A percentile compares a stretch with the other conserved stretches of the same genome.
These are phyloP conservation scores for Chromoteleia sp. DNA, from an alignment of 2,888 invertebrate species.

Conservation along the genomic window DNA sequence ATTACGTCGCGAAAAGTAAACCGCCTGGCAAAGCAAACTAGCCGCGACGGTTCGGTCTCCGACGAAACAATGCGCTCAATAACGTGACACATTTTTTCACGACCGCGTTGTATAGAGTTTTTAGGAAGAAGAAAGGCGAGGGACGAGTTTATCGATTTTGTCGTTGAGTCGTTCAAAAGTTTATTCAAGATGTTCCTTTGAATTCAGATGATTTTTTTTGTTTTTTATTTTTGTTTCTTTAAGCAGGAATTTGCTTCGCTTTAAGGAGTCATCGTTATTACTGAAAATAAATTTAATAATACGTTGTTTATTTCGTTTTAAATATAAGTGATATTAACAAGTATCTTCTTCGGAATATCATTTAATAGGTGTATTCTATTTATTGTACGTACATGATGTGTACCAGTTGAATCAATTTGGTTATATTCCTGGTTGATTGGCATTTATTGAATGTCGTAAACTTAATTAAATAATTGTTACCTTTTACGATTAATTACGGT, in stretches of 20 bases:
- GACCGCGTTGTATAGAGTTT: background rate
- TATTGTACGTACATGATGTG: too few species aligned
- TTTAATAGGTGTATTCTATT: too few species aligned
- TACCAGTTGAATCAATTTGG: constrained; percentile 10
- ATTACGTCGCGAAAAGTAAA: too few species aligned
- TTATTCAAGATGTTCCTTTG: background rate
- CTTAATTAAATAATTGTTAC: constrained; percentile 13
- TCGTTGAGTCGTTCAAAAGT: constrained; percentile 11
- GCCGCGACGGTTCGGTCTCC: constrained; percentile 10
- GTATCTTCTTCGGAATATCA: too few species aligned
- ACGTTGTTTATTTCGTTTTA: too few species aligned
- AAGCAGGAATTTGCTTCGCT: too few species aligned
- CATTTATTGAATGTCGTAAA: constrained; percentile 24
- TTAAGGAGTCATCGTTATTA: too few species aligned
- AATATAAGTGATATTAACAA: too few species aligned
- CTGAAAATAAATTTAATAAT: too few species aligned
- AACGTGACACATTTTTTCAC: constrained; percentile 39
- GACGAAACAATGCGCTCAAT: constrained; percentile 42
- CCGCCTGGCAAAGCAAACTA: too few species aligned
- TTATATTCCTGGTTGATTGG: background rate
- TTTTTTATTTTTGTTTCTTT: background rate
- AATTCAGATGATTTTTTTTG: background rate
- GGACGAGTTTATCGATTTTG: constrained; percentile 9
- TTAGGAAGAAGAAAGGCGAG: constrained; percentile 12
- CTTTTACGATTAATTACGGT: background rate